Base-by-base conservation (phyloP, 2,797 vertebrate species). In the Cottoperca gobio region DNA sequence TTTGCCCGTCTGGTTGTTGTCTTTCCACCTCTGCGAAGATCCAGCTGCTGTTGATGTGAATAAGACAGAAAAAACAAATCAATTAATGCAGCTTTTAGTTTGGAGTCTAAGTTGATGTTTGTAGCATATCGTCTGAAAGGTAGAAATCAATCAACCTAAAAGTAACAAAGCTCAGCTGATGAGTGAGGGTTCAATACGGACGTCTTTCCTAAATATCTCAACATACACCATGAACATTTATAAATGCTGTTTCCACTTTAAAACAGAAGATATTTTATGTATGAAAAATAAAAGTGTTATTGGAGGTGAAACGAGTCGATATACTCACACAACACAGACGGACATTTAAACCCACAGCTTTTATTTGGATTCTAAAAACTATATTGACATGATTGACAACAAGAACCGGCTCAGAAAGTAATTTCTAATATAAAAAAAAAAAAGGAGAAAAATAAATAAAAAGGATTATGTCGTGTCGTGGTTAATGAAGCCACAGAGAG, bases 351-450 rank as follows among this genome's bases (percentile, higher is more conserved):
- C 86, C 88, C 91, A 91, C 81, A 81, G 89, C 89, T 90, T 90
- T 94, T 94, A 94, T 94, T 92, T 88, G 87, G 70, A 90, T 75
- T 86, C 85, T 89, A 89, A 86, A 94, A 92, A 92, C 92, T 92
- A 90, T 77, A 90, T 82, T 77, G 84, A 91, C 93, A 92, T 90
- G 92, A 93, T 88, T 90, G 90, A 93, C 86, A 92, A 89, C 86
- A 88, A 83, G 90, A 92, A 86, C 87, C 76, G 88, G 91, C 91
- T 92, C 90, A 91, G 90, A 83, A 89, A 73, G 82, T 89, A 53
- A 81, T 86, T 73, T 83, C 83, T 86, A 83, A 82, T 74, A 79
- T 79, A 82, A 76, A 78, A 71, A 68, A 70, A 50, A 58, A 68
- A 78, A 49, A 65, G 49, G 63, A 31, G 12, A 70, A 78, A 83